A percentile compares a stretch with the other conserved stretches of the same genome.
These are phyloP conservation scores for Spea multiplicata DNA, from an alignment of 2,113 vertebrate species.

Conservation along the genomic window DNA sequence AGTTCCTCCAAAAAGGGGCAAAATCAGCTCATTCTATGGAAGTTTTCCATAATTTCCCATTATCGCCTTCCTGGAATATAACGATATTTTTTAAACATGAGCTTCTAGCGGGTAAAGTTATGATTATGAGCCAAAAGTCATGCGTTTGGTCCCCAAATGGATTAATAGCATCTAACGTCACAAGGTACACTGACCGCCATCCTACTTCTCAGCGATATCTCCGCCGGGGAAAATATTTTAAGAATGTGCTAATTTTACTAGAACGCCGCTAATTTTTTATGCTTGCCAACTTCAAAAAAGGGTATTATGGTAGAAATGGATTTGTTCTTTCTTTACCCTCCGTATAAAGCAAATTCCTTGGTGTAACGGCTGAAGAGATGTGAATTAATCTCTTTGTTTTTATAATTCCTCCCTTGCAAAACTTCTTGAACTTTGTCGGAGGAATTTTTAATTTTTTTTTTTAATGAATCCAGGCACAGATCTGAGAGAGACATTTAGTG, in stretches of 20 bases:
- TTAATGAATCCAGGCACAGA: neutral
- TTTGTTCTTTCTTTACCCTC: too few relatives aligned
- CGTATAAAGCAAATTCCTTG: conserved; percentile 21
- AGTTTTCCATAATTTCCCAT: too few relatives aligned
- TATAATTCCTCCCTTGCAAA: conserved; percentile 43
- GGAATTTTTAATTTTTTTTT: conserved; percentile 26
- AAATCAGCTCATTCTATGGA: too few relatives aligned
- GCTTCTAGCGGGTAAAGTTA: too few relatives aligned
- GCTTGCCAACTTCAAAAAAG: conserved; percentile 16
- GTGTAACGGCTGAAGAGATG: neutral
- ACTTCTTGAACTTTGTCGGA: conserved; percentile 21
- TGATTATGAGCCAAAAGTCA: too few relatives aligned
- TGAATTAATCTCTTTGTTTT: conserved; percentile 47
- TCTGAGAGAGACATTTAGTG: neutral
- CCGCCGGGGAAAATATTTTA: conserved; percentile 12
- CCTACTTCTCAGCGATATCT: conserved; percentile 23
- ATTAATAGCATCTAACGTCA: conserved; percentile 16
- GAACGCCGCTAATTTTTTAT: conserved; percentile 13
- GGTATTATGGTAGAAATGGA: conserved; percentile 11
- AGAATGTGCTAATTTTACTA: conserved; percentile 26
- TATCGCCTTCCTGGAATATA: too few relatives aligned
- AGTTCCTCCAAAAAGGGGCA: too few relatives aligned
- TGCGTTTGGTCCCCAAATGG: neutral
- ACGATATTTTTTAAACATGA: too few relatives aligned
- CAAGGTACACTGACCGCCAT: conserved; percentile 3